Conservation (phyloP, 2,888 invertebrate species). For the Athripsodes cinereus region DNA sequence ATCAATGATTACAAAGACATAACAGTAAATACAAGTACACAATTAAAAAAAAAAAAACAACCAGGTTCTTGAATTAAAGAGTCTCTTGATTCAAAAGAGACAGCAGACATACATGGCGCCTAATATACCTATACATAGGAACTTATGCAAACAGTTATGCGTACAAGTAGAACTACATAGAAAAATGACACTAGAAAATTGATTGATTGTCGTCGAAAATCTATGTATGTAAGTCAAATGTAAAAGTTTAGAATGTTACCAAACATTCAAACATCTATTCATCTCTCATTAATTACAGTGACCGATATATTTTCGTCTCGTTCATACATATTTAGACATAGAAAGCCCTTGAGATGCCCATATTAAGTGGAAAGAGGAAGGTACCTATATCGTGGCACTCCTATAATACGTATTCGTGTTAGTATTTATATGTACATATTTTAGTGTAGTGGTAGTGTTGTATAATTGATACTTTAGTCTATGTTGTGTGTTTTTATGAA, state of each 20-base stretch:
- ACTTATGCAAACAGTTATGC: no score
- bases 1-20: no score
- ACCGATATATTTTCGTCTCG: not conserved
- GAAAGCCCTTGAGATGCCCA: not conserved
- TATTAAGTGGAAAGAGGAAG: not conserved
- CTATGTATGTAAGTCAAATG: no score
- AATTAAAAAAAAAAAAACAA: no score
- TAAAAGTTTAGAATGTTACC: not conserved
- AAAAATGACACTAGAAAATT: no score
- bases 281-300: not conserved
- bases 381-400: not conserved
- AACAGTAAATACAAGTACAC: no score
- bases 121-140: no score
- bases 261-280: not conserved
- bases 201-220: not conserved
- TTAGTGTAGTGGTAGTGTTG: not conserved
- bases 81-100: no score
- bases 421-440: not conserved
- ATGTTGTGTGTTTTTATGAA: slow-evolving; percentile 25
- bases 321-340: not conserved
- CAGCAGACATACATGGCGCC: no score
- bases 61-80: no score
- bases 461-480: not conserved
- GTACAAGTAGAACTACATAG: no score
- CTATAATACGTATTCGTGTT: not conserved